Evolutionary conservation across 2,113 vertebrate genomes (phyloP), one percentile per base, ranked within the genome.

Genomic region (Caranx melampygus): DNA sequence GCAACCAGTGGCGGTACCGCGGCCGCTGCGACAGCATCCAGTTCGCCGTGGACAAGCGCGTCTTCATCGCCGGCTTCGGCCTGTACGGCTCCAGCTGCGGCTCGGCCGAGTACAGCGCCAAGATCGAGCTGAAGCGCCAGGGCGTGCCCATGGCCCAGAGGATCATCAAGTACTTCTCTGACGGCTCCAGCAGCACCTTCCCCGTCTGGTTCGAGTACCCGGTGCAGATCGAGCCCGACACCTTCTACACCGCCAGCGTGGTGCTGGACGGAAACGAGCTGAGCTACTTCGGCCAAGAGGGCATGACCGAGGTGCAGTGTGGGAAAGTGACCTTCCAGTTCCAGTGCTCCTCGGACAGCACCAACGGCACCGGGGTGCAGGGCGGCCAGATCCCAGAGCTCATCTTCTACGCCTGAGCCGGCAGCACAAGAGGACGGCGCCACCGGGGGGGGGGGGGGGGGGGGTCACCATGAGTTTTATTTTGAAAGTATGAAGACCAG

Each of bases 11-110:
- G 98, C 96, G 98, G 11, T 99, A 99, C 89, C 83, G 98, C 3
- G 98, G 98, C 11, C 97, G 98, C 62, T 99, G 98, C 0, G 98
- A 99, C 95, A 98, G 97, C 95, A 99, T 99, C 87, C 98, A 99
- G 95, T 99, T 99, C 21, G 97, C 98, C 0, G 97, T 98, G 1
- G 98, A 99, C 78, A 96, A 96, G 47, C 95, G 98, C 11, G 96
- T 98, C 26, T 99, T 99, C 87, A 97, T 99, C 0, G 98, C 97
- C 0, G 98, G 98, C 62, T 99, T 99, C 11, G 97, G 98, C 3
- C 95, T 99, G 1, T 99, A 99, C 0, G 98, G 98, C 57, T 99
- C 98, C 83, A 99, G 98, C 93, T 98, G 97, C 4, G 98, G 98
- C 3, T 99, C 98, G 0, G 96, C 98, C 0, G 98, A 99, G 65